Evolutionary conservation across 2,888 invertebrate species (phyloP), one percentile per base, ranked within the genome.

Genomic region (Noctua janthina): DNA sequence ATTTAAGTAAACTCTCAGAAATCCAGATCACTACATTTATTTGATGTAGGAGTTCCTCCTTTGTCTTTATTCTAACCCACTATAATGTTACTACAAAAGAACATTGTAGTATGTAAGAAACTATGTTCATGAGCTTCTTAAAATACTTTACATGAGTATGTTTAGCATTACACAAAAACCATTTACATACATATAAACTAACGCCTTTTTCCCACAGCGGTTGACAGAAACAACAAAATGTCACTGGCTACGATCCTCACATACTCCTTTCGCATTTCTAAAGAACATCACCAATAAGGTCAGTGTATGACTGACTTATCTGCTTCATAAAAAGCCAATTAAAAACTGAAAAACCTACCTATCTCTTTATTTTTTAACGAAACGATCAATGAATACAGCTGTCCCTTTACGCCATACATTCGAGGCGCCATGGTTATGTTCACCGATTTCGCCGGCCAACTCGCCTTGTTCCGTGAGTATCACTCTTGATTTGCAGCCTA

Each of bases 401-500:
- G 3, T 54, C 13, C 0, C 56, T 64, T 43, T 56, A 13, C 43
- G 39, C 10, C 51, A n/a, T 17, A 49, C 39, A 4, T 73, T 59
- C 64, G 68, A 67, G 2, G 82, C 76, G n/a, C 68, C 87, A 79
- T 93, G 93, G 54, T 88, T 86, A 71, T 93, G 93, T 8, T 80
- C 69, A 7, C 85, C 89, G 0, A 89, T 15, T 15, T 86, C 86
- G 8, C 71, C 43, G 0, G 91, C 39, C 23, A 86, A 87, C 20
- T 79, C 78, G 4, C 84, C 82, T 0, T 74, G 69, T 10, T 69
- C 80, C 2, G 85, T 82, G 0, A 90, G 75, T 1, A 89, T 35
- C 0, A 93, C 79, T 46, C 81, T 84, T 1, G 91, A 92, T 74
- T 87, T 91, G 75, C 94, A 94, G 0, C 92, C 91, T 0, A 59